phyloP scores from a whole-genome alignment of 2,797 vertebrate species.

The Spinus olivaceus region DNA sequence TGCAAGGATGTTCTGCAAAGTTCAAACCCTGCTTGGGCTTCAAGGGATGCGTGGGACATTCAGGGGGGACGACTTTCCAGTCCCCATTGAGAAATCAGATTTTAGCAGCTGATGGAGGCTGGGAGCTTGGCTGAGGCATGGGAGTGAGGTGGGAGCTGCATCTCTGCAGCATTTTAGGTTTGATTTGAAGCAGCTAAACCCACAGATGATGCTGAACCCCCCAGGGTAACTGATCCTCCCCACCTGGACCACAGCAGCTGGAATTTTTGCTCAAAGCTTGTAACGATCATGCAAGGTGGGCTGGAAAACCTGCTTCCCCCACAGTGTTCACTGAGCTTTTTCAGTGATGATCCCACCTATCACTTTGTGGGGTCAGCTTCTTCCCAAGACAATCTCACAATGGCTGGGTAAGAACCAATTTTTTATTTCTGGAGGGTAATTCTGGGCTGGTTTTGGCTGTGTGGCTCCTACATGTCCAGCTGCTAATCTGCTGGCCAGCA shows the following conservation, averaged over 20 bases:
- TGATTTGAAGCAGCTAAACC: not conserved
- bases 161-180: not conserved
- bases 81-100: not conserved
- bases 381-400: rapidly evolving
- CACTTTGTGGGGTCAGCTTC: not conserved
- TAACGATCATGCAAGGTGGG: not conserved
- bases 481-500: not conserved
- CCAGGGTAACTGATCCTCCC: not conserved
- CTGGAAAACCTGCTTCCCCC: not conserved
- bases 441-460: not conserved
- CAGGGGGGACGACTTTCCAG: rapidly evolving
- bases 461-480: not conserved
- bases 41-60: not conserved
- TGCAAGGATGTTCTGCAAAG: not conserved
- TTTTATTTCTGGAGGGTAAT: not conserved
- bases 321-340: rapidly evolving
- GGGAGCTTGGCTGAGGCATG: not conserved
- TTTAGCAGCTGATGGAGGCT: not conserved
- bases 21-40: not conserved
- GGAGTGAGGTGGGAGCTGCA: not conserved
- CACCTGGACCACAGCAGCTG: not conserved
- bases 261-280: not conserved
- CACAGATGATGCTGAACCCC: not conserved
- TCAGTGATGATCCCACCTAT: not conserved
- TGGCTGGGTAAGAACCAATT: not conserved